Evolutionary conservation across 2,113 vertebrate species (phyloP).

Genomic region (Phrynocephalus versicolor): DNA sequence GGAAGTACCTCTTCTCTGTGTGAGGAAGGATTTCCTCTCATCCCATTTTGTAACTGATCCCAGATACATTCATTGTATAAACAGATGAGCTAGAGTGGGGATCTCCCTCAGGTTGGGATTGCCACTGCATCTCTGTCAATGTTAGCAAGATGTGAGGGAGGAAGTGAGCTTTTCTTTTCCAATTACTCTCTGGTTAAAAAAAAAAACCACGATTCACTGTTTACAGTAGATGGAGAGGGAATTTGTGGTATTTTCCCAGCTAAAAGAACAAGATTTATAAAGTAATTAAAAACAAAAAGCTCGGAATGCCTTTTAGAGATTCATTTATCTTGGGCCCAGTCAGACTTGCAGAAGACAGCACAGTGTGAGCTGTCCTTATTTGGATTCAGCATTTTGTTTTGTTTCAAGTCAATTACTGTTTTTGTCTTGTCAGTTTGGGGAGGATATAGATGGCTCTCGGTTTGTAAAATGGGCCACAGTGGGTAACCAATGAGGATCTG

Average conservation of each 20-base stretch:
- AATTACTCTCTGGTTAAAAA: not conserved
- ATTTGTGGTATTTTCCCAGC: constrained; percentile 31
- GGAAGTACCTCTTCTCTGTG: constrained; percentile 66
- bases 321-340: constrained; percentile 34
- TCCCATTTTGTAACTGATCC: constrained; percentile 68
- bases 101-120: constrained; percentile 49
- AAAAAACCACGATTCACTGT: constrained; percentile 14
- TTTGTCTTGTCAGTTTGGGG: constrained; percentile 53
- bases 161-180: not conserved
- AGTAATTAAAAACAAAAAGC: constrained; percentile 31
- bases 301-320: constrained; percentile 33
- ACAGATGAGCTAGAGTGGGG: constrained; percentile 36
- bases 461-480: constrained; percentile 58
- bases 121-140: not conserved
- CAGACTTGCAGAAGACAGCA: constrained; percentile 44
- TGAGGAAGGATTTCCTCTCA: constrained; percentile 66
- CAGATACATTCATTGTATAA: constrained; percentile 49
- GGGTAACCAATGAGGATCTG: constrained; percentile 53
- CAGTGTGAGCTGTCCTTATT: constrained; percentile 46
- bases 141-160: constrained; percentile 13
- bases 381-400: constrained; percentile 54
- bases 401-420: constrained; percentile 31
- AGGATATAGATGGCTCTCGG: constrained; percentile 55
- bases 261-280: constrained; percentile 49
- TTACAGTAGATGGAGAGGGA: constrained; percentile 25